Conservation (phyloP, 2,888 invertebrate genomes). For the Automeris io region DNA sequence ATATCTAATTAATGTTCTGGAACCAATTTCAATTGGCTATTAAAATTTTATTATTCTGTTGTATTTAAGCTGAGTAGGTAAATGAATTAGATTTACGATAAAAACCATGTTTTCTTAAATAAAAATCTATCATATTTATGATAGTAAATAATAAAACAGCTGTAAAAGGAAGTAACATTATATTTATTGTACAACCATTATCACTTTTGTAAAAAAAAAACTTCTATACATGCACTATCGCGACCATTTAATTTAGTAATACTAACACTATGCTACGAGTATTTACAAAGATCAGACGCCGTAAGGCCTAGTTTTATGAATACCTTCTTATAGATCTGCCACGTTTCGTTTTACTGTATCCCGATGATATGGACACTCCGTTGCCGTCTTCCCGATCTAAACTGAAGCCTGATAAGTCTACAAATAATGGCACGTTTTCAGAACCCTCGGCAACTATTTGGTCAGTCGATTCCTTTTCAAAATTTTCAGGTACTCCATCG, state of each 20-base stretch:
- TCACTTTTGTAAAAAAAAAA: slow-evolving; percentile 66
- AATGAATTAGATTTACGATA: no score
- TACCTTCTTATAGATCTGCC: slow-evolving; percentile 66
- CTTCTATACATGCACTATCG: slow-evolving; percentile 61
- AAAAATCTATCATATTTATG: not conserved
- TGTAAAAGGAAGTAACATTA: slow-evolving; percentile 53
- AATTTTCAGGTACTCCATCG: slow-evolving; percentile 63
- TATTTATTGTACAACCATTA: slow-evolving; percentile 73
- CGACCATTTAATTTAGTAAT: slow-evolving; percentile 70
- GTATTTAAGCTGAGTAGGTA: no score
- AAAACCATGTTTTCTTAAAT: not conserved
- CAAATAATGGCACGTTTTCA: slow-evolving; percentile 72
- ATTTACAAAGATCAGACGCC: slow-evolving; percentile 60
- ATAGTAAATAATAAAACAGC: slow-evolving; percentile 18
- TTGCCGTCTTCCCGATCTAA: slow-evolving; percentile 54
- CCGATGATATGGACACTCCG: slow-evolving; percentile 67
- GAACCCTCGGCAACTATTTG: slow-evolving; percentile 54
- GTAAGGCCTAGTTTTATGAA: slow-evolving; percentile 36
- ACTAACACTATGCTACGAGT: slow-evolving; percentile 68
- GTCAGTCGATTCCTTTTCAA: slow-evolving; percentile 39
- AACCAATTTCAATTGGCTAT: no score
- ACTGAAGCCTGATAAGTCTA: slow-evolving; percentile 64
- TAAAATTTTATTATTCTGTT: no score
- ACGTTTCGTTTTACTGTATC: slow-evolving; percentile 73
- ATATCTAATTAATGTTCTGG: no score